Conservation (phyloP, 1,140 invertebrate species). For the Centruroides vittatus region DNA sequence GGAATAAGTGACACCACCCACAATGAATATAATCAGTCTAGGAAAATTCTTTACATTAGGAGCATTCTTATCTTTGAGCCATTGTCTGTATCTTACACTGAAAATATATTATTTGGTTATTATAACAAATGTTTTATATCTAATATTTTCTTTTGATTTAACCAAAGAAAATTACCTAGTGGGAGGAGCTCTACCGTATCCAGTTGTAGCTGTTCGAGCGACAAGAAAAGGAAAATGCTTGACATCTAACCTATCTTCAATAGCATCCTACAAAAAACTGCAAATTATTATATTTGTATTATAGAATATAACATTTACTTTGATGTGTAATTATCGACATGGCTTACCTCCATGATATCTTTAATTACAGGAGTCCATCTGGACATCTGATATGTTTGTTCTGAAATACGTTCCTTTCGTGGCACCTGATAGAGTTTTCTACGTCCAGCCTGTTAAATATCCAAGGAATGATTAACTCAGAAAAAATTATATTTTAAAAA, state of each 20-base stretch:
- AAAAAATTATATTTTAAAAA: not conserved
- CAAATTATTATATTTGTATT: not conserved
- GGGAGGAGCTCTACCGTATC: slow-evolving; percentile 58
- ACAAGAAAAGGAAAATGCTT: slow-evolving; percentile 94
- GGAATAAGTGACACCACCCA: slow-evolving; percentile 39
- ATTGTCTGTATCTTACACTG: slow-evolving; percentile 91
- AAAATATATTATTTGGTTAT: not conserved
- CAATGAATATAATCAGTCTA: slow-evolving; percentile 49
- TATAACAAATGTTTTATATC: no score
- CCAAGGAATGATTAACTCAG: not conserved
- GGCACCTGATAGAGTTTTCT: slow-evolving; percentile 71
- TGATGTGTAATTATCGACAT: not conserved
- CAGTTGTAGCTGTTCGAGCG: slow-evolving; percentile 67
- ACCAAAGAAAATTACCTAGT: slow-evolving; percentile 38
- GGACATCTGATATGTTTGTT: slow-evolving; percentile 98
- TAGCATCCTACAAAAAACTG: slow-evolving; percentile 50
- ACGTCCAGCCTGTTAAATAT: slow-evolving; percentile 45
- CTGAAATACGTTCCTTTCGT: slow-evolving; percentile 87
- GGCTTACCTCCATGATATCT: slow-evolving; percentile 73
- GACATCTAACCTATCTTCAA: slow-evolving; percentile 92
- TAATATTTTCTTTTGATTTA: not conserved
- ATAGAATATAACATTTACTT: not conserved
- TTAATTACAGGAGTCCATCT: slow-evolving; percentile 97
- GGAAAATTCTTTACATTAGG: slow-evolving; percentile 91
- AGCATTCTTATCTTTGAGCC: slow-evolving; percentile 92